Evolutionary conservation across 2,113 vertebrate genomes (phyloP), one percentile per base, ranked within the genome.

Genomic region (Mystacornis crossleyi): DNA sequence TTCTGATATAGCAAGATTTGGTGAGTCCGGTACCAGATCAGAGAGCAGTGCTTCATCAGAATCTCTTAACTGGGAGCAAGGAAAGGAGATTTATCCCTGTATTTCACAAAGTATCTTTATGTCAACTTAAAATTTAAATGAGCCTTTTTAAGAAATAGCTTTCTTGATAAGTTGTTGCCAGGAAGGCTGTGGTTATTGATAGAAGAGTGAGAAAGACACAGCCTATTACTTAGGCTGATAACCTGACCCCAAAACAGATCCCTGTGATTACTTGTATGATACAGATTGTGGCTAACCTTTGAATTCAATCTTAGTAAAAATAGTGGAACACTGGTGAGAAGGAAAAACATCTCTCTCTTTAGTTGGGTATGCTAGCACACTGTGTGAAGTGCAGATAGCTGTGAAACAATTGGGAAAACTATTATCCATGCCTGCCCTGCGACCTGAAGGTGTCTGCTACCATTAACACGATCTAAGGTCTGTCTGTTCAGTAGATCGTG

Each of bases 241-340:
- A 33, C 18, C 42, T 58, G 50, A 40, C 14, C 25, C 42, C 17
- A 29, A 8, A 92, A 12, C 24, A 81, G 28, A 79, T 67, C 31
- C 16, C 15, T 21, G 26, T n/a, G n/a, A 77, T 61, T 82, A 66
- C 31, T 29, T 86, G 6, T 65, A 34, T 40, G 43, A 62, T 86
- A 8, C 14, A 54, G 33, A 43, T n/a, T 51, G 26, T 0, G 0
- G 8, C 4, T 79, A 86, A 31, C 64, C 17, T 31, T 24, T 58
- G 26, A 51, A 72, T 83, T 83, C 9, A 29, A 1, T 57, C n/a
- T 66, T 53, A 84, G 18, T 57, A 81, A 90, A 86, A 88, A 29
- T 11, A 74, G 15, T 6, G 18, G 21, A 73, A 19, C 10, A 24
- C 11, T 4, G 21, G 6, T 66, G 18, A 55, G 66, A 45, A 79